A percentile compares a stretch with the other conserved stretches of the same genome.
These are phyloP conservation scores for Elephantulus edwardii DNA, from an alignment of 2,113 vertebrate genomes.

Conservation along the genomic window DNA sequence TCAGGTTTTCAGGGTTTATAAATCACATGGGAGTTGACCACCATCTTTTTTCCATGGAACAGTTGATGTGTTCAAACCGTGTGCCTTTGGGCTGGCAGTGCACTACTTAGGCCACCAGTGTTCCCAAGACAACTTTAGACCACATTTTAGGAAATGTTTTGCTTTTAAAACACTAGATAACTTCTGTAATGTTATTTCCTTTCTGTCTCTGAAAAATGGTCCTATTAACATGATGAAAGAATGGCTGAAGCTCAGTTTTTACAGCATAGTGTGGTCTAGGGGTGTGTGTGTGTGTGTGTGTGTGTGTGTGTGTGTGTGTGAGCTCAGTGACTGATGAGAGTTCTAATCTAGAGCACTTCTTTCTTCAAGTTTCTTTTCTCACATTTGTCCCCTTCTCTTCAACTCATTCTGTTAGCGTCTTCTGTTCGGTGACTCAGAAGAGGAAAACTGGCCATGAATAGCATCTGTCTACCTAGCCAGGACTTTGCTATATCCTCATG, in stretches of 20 bases:
- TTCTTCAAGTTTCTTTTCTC: not conserved
- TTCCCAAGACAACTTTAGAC: not conserved
- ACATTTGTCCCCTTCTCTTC: not conserved
- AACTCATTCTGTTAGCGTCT: not conserved
- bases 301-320: fast-evolving
- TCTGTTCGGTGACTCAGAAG: not conserved
- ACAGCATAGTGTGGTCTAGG: not conserved
- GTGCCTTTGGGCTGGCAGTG: no score
- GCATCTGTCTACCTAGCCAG: fast-evolving
- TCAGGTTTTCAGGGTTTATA: no score
- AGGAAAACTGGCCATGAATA: not conserved
- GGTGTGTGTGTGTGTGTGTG: no score
- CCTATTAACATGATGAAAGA: not conserved
- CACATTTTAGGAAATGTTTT: not conserved
- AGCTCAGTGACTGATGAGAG: not conserved
- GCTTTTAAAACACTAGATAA: not conserved
- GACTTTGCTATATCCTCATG: not conserved
- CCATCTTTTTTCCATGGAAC: no score
- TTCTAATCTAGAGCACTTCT: not conserved
- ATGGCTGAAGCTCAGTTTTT: not conserved
- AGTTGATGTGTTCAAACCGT: no score
- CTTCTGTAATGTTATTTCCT: not conserved
- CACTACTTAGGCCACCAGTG: not conserved
- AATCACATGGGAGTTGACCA: no score
- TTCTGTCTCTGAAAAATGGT: not conserved